Evolutionary conservation across 2,113 vertebrate genomes (phyloP).

Genomic region (Daboia siamensis): DNA sequence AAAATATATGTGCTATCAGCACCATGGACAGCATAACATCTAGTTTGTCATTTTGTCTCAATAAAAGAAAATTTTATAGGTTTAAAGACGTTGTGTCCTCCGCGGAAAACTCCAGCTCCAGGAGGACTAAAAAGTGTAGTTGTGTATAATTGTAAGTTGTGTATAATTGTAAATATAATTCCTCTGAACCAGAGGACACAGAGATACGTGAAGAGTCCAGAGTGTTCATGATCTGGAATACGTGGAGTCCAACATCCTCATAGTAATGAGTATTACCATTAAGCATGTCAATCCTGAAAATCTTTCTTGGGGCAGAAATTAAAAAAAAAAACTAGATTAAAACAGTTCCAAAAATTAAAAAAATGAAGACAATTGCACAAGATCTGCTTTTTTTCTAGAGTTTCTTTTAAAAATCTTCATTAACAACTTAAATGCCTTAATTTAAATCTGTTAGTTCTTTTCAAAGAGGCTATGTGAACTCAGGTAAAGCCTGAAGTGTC

Average conservation of each 20-base stretch:
- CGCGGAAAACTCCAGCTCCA: background rate
- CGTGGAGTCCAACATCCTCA: background rate
- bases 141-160: background rate
- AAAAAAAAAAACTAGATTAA: constrained; percentile 25
- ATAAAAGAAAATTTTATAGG: background rate
- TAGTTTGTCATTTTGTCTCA: background rate
- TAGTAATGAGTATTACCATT: constrained; percentile 12
- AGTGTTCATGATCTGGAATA: background rate
- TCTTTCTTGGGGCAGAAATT: constrained; percentile 12
- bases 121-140: background rate
- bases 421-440: constrained; percentile 71
- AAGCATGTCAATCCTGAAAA: constrained; percentile 48
- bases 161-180: background rate
- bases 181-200: background rate
- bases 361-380: constrained; percentile 29
- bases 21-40: background rate
- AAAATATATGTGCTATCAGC: background rate
- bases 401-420: constrained; percentile 58
- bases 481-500: constrained; percentile 67
- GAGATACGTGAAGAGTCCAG: constrained; percentile 1
- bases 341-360: constrained; percentile 45
- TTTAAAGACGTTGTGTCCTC: background rate
- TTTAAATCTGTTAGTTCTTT: constrained; percentile 73
- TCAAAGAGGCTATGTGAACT: constrained; percentile 57
- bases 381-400: constrained; percentile 43